Evolutionary conservation across 2,113 vertebrate species (phyloP).

Genomic region (Burhinus bistriatus): DNA sequence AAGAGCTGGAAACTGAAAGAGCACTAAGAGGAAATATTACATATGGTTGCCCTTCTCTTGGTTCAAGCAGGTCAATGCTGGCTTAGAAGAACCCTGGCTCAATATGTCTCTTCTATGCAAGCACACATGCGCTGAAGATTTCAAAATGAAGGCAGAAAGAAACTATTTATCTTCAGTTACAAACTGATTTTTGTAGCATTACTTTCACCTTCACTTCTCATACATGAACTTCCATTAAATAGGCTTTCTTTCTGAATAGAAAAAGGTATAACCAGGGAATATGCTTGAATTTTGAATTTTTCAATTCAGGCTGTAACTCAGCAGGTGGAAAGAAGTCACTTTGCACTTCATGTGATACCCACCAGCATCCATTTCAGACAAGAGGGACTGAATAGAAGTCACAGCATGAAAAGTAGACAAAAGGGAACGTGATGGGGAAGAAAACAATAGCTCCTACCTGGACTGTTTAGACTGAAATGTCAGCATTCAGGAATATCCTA

Average conservation of each 20-base stretch:
- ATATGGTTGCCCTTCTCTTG: neutral
- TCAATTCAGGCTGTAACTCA: conserved; percentile 70
- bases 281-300: conserved; percentile 70
- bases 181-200: neutral
- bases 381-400: conserved; percentile 65
- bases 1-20: neutral
- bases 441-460: conserved; percentile 63
- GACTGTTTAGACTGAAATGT: conserved; percentile 53
- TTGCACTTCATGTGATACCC: conserved; percentile 72
- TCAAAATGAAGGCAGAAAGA: neutral
- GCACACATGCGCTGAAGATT: neutral
- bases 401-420: conserved; percentile 68
- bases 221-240: conserved; percentile 18
- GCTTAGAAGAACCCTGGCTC: neutral
- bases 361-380: conserved; percentile 78
- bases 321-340: conserved; percentile 75
- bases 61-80: neutral
- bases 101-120: neutral
- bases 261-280: conserved; percentile 29
- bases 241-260: conserved; percentile 36
- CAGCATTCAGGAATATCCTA: neutral
- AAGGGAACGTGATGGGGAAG: conserved; percentile 41
- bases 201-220: conserved; percentile 30
- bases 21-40: neutral
- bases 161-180: neutral